These are phyloP conservation scores for Pteromalus puparum DNA, from an alignment of 1,140 invertebrate genomes.

Conservation along the genomic window DNA sequence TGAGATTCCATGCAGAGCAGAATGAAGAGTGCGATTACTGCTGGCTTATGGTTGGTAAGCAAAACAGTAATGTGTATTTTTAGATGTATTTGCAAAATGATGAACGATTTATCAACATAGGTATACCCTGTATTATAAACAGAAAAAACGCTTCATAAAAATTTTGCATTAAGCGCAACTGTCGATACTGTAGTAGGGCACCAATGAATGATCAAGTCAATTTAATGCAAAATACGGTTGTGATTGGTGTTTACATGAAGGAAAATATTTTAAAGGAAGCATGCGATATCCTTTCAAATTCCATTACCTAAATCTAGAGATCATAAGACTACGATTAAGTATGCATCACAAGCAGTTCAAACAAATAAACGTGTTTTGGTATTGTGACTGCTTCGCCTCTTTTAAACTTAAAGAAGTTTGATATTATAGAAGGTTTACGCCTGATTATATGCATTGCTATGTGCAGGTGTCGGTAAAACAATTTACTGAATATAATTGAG, in stretches of 20 bases:
- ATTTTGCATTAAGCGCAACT: not conserved
- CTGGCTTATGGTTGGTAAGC: not conserved
- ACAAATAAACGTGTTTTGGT: not conserved
- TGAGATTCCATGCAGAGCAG: too few relatives aligned
- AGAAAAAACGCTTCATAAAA: not conserved
- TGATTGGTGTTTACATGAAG: not conserved
- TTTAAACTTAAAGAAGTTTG: constrained; percentile 23
- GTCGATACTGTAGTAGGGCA: not conserved
- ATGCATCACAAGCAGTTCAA: not conserved
- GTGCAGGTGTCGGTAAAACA: constrained; percentile 33
- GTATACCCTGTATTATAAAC: not conserved
- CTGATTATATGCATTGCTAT: constrained; percentile 42
- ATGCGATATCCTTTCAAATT: not conserved
- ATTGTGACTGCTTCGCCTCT: not conserved
- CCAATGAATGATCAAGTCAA: not conserved
- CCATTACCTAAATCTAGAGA: not conserved
- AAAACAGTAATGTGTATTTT: not conserved
- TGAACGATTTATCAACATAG: constrained; percentile 18
- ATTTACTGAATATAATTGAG: constrained; percentile 28
- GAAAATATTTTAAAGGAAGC: not conserved
- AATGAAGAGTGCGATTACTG: not conserved
- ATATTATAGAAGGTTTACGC: constrained; percentile 20
- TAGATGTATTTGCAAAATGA: not conserved
- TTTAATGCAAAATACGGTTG: constrained; percentile 19
- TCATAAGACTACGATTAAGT: not conserved